phyloP scores from a whole-genome alignment of 1,140 invertebrate genomes.

The Chymomyza costata region DNA sequence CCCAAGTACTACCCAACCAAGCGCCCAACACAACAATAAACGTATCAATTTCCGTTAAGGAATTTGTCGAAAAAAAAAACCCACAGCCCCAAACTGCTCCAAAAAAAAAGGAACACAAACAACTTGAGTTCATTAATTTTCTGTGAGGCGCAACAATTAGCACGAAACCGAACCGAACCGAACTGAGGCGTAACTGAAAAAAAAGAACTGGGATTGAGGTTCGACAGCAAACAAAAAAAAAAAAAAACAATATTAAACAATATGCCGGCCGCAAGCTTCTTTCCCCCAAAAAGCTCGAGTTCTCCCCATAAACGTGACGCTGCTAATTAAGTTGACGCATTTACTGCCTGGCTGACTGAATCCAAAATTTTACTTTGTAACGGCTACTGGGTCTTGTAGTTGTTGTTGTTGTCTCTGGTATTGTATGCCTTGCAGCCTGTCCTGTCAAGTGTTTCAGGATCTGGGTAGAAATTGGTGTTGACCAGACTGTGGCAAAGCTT shows the following conservation, averaged over 20 bases:
- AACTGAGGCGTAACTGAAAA: slow-evolving; percentile 7
- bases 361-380: slow-evolving; percentile 24
- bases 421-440: slow-evolving; percentile 40
- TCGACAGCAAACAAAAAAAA: slow-evolving; percentile 9
- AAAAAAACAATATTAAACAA: slow-evolving; percentile 58
- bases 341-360: slow-evolving; percentile 48
- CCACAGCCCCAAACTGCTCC: slow-evolving; percentile 12
- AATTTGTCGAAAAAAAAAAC: slow-evolving; percentile 40
- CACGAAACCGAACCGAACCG: slow-evolving; percentile 55
- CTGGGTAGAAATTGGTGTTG: background rate
- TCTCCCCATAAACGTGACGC: slow-evolving; percentile 55
- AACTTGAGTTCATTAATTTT: slow-evolving; percentile 73
- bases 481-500: slow-evolving; percentile 42
- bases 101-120: slow-evolving; percentile 42
- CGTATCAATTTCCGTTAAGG: slow-evolving; percentile 67
- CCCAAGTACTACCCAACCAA: background rate
- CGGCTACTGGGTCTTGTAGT: slow-evolving; percentile 4
- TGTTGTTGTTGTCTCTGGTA: slow-evolving; percentile 17
- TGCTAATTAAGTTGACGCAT: slow-evolving; percentile 72
- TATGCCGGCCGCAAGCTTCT: slow-evolving; percentile 35
- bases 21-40: slow-evolving; percentile 23
- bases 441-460: slow-evolving; percentile 27
- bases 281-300: background rate
- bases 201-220: background rate
- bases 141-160: slow-evolving; percentile 70